Conservation (phyloP, 92 coral and sea anemone genomes). For the Paramuricea clavata region DNA sequence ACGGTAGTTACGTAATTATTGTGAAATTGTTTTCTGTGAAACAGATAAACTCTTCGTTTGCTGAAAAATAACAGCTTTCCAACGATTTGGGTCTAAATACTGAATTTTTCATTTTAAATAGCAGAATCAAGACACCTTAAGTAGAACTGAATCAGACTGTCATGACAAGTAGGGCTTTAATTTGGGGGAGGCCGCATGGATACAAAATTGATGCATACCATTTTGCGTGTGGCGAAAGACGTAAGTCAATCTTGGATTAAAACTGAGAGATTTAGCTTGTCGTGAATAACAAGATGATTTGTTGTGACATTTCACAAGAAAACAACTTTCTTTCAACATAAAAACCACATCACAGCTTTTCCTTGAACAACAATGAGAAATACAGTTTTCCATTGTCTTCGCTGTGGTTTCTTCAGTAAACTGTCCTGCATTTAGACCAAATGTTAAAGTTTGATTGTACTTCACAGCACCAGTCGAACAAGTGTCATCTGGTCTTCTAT, state of each 20-base stretch:
- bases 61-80: too few species aligned
- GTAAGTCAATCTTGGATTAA: constrained; percentile 83
- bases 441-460: constrained; percentile 81
- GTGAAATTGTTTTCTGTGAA: too few species aligned
- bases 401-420: constrained; percentile 81
- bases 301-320: constrained; percentile 81
- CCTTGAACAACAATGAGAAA: constrained; percentile 86
- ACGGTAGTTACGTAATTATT: too few species aligned
- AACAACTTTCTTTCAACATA: constrained; percentile 94
- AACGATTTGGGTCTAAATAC: too few species aligned
- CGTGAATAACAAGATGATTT: constrained; percentile 81
- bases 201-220: background rate
- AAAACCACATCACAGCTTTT: constrained; percentile 89
- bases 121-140: background rate
- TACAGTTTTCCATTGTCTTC: constrained; percentile 83
- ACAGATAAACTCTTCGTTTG: too few species aligned
- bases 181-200: background rate
- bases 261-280: constrained; percentile 78
- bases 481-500: constrained; percentile 58
- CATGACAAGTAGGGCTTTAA: background rate
- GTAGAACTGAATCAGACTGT: background rate
- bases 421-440: constrained; percentile 87
- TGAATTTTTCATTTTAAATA: too few species aligned
- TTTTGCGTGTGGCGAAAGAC: constrained; percentile 42
- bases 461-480: constrained; percentile 84